These are phyloP conservation scores for Sander vitreus DNA, from an alignment of 2,113 vertebrate genomes.

Conservation along the genomic window DNA sequence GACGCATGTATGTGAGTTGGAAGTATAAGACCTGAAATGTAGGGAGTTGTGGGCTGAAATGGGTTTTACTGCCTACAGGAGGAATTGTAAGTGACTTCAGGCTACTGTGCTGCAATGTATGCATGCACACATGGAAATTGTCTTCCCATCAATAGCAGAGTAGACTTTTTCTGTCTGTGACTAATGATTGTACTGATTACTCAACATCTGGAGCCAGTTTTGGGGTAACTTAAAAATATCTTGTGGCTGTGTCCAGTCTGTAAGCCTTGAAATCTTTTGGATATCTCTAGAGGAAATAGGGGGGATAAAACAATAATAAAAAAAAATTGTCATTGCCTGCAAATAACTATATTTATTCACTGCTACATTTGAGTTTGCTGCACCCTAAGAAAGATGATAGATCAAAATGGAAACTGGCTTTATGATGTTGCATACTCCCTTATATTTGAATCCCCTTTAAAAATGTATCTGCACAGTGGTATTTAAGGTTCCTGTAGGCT, in stretches of 20 bases:
- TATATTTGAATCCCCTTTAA: background rate
- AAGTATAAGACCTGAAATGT: slow-evolving; percentile 16
- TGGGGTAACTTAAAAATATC: slow-evolving; percentile 65
- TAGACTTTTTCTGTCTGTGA: slow-evolving; percentile 53
- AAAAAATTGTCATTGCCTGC: slow-evolving; percentile 17
- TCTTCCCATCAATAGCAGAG: slow-evolving; percentile 58
- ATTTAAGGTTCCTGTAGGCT: background rate
- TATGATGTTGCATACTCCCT: slow-evolving; percentile 11
- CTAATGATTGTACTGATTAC: slow-evolving; percentile 70
- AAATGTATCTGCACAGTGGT: background rate
- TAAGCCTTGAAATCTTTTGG: slow-evolving; percentile 38
- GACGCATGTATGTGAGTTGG: background rate
- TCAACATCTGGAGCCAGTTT: slow-evolving; percentile 80
- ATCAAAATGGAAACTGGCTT: slow-evolving; percentile 9
- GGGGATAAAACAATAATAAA: background rate
- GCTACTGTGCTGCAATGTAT: slow-evolving; percentile 58
- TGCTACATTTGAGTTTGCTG: slow-evolving; percentile 37
- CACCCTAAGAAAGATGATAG: slow-evolving; percentile 9
- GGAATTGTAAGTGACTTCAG: slow-evolving; percentile 31
- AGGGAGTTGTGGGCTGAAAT: slow-evolving; percentile 18
- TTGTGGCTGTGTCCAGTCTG: slow-evolving; percentile 66
- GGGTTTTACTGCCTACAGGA: slow-evolving; percentile 5
- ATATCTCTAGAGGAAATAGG: slow-evolving; percentile 36
- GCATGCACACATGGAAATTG: slow-evolving; percentile 66
- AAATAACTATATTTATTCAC: slow-evolving; percentile 14